Percentiles rank a stretch among this genome's conserved stretches.
Conservation (phyloP, 2,797 vertebrate species). For the Eulemur mongoz region DNA sequence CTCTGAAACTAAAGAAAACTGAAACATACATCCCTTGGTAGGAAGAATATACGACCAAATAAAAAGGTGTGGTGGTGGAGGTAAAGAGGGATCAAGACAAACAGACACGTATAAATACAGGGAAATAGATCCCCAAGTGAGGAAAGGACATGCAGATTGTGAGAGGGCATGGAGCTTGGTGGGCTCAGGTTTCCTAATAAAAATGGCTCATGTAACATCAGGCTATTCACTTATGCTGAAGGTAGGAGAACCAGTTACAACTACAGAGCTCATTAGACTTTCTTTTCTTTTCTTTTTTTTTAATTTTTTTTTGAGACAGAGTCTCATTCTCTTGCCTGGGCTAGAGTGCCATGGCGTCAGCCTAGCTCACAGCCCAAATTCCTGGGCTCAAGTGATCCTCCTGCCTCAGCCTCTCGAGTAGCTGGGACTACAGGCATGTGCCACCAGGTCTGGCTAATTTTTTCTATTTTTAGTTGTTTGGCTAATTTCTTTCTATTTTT, state of each 20-base stretch:
- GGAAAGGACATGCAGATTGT: not conserved
- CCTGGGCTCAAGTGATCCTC: no score
- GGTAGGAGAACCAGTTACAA: not conserved
- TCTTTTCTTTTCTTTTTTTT: not conserved
- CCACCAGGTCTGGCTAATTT: no score
- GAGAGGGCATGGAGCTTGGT: not conserved
- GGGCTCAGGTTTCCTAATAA: not conserved
- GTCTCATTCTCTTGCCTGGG: no score
- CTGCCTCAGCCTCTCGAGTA: no score
- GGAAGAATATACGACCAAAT: not conserved
- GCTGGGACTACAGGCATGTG: no score
- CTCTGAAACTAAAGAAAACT: constrained; percentile 48
- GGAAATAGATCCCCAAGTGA: not conserved
- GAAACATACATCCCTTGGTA: not conserved
- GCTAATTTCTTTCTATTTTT: no score
- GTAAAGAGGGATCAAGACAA: constrained; percentile 6
- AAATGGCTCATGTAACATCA: not conserved
- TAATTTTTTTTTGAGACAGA: no score
- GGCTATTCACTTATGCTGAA: not conserved
- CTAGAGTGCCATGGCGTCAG: no score
- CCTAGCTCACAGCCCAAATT: no score
- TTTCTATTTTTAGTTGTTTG: no score
- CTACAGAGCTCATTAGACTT: not conserved
- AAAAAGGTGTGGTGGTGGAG: not conserved
- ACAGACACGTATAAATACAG: not conserved